Evolutionary conservation across 1,140 invertebrate genomes (phyloP).

Genomic region (Drosophila bipectinata): DNA sequence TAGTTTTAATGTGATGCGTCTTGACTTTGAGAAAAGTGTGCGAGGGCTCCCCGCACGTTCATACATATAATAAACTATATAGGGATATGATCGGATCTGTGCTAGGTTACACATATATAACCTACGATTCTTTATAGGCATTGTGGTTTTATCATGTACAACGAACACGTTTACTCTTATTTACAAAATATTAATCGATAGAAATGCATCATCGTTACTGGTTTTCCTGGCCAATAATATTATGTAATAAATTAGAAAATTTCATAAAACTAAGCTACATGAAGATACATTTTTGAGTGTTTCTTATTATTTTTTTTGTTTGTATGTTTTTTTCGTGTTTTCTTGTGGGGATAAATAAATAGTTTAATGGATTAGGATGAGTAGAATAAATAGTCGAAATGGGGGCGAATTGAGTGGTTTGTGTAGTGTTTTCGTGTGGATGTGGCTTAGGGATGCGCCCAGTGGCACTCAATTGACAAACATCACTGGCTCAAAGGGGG

Average conservation of each 20-base stretch:
- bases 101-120: constrained; percentile 32
- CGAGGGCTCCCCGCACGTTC: constrained; percentile 25
- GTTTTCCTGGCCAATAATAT: constrained; percentile 59
- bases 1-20: constrained; percentile 52
- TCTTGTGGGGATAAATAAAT: constrained; percentile 38
- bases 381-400: constrained; percentile 73
- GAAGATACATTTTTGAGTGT: constrained; percentile 39
- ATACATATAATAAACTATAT: constrained; percentile 44
- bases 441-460: constrained; percentile 35
- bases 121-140: constrained; percentile 60
- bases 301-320: background rate
- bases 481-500: constrained; percentile 79
- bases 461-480: constrained; percentile 65
- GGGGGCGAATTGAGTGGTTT: constrained; percentile 19
- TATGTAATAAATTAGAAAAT: constrained; percentile 79
- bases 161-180: constrained; percentile 72
- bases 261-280: constrained; percentile 76
- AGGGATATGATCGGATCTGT: constrained; percentile 33
- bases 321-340: constrained; percentile 11
- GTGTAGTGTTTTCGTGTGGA: constrained; percentile 21
- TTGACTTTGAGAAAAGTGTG: constrained; percentile 67
- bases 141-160: constrained; percentile 61
- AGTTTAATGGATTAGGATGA: constrained; percentile 45
- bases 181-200: constrained; percentile 78
- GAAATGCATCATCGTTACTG: constrained; percentile 66